Percentiles rank a stretch among this genome's conserved stretches.
Conservation (phyloP, 2,888 invertebrate species). For the Sicus ferrugineus region DNA sequence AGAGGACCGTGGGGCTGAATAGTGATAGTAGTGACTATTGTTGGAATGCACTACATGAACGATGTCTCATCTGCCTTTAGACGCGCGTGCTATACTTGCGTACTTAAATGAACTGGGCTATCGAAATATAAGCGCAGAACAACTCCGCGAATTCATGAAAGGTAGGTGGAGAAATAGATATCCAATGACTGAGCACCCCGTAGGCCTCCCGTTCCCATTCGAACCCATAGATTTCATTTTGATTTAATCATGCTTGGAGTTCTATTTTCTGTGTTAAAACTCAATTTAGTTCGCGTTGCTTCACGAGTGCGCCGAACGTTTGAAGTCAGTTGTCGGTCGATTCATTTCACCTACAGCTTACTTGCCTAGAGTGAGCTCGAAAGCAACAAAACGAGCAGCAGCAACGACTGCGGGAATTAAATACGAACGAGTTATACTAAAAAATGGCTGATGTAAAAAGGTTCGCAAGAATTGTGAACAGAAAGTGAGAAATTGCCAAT, state of each 20-base stretch:
- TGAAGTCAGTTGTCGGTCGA: too few relatives aligned
- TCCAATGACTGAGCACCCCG: too few relatives aligned
- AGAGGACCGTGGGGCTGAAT: constrained; percentile 11
- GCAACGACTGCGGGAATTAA: constrained; percentile 7
- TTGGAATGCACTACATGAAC: constrained; percentile 41
- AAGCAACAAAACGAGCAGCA: background rate
- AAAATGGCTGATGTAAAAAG: constrained; percentile 22
- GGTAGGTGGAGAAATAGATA: constrained; percentile 71
- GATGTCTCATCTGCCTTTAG: constrained; percentile 66
- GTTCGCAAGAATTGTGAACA: constrained; percentile 20
- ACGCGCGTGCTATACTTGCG: constrained; percentile 77
- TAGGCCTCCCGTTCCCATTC: background rate
- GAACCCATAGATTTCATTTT: constrained; percentile 15
- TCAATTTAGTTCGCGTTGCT: background rate
- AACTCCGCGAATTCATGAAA: constrained; percentile 80
- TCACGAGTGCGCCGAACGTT: background rate
- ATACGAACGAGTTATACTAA: constrained; percentile 22
- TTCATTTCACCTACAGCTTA: background rate
- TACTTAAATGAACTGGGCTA: constrained; percentile 81
- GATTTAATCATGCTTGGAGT: background rate
- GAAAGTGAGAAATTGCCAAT: constrained; percentile 5
- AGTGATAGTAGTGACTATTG: background rate
- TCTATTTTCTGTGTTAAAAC: constrained; percentile 3
- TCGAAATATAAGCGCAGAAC: constrained; percentile 76
- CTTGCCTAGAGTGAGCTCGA: constrained; percentile 7